Conservation (phyloP, 2,113 vertebrate species). For the Glaucomys volans region DNA sequence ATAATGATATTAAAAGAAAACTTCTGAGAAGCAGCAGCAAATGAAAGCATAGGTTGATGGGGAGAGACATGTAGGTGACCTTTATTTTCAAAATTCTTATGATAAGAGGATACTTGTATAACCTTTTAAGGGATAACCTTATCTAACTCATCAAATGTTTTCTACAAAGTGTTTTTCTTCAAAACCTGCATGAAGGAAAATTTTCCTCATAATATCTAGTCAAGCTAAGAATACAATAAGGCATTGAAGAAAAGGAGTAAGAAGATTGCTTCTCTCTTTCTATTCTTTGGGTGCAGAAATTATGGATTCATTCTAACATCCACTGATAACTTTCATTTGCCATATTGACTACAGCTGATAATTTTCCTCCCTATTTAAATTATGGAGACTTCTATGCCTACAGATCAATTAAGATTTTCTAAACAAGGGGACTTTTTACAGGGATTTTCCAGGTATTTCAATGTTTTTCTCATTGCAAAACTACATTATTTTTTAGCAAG, state of each 20-base stretch:
- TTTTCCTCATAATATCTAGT: background rate
- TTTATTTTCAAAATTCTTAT: background rate
- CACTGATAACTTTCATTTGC: background rate
- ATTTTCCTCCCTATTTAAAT: background rate
- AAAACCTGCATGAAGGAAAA: background rate
- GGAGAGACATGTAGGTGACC: background rate
- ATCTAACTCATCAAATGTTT: background rate
- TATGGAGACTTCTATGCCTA: background rate
- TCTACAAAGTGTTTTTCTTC: background rate
- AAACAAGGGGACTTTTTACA: background rate
- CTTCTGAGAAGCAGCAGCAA: background rate
- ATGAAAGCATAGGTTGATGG: background rate
- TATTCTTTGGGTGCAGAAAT: background rate
- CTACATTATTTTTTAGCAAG: background rate
- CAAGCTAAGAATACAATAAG: background rate
- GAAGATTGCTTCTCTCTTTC: background rate
- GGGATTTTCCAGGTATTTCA: background rate
- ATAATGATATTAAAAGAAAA: slow-evolving; percentile 12
- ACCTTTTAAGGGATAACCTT: background rate
- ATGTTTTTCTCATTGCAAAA: background rate
- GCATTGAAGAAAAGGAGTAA: background rate
- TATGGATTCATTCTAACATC: background rate
- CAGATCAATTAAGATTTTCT: background rate
- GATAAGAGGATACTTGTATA: background rate
- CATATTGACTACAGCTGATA: background rate